phyloP scores from a whole-genome alignment of 2,888 invertebrate species.

The Aporophyla nigra region DNA sequence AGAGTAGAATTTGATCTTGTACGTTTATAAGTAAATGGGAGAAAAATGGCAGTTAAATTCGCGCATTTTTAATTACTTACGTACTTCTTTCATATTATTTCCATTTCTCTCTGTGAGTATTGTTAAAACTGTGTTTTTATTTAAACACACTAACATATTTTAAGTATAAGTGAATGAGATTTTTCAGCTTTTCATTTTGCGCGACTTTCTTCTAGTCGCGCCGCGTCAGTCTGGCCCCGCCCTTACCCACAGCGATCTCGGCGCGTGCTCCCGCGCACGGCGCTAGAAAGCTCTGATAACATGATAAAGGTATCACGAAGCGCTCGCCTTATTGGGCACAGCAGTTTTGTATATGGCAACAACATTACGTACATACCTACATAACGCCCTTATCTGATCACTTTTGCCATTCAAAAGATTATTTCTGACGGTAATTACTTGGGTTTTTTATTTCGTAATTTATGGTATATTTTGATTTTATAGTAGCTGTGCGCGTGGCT shows the following conservation, averaged over 20 bases:
- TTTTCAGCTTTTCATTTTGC: not conserved
- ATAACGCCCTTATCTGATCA: constrained; percentile 56
- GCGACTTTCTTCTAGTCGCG: not conserved
- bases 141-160: not conserved
- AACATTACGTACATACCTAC: constrained; percentile 48
- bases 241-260: constrained; percentile 44
- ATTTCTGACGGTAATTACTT: constrained; percentile 37
- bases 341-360: constrained; percentile 54
- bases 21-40: no score
- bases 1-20: no score
- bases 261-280: constrained; percentile 66
- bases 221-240: constrained; percentile 19
- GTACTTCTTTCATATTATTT: not conserved
- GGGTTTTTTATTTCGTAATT: constrained; percentile 26
- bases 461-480: constrained; percentile 21
- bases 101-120: not conserved
- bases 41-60: no score
- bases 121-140: not conserved
- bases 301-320: constrained; percentile 76
- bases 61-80: not conserved
- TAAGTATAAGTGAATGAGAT: no score
- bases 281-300: constrained; percentile 75
- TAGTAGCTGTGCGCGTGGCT: no score
- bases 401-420: constrained; percentile 47
- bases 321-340: constrained; percentile 70